Evolutionary conservation across 1,140 invertebrate genomes (phyloP).

Genomic region (Neodiprion virginianus): DNA sequence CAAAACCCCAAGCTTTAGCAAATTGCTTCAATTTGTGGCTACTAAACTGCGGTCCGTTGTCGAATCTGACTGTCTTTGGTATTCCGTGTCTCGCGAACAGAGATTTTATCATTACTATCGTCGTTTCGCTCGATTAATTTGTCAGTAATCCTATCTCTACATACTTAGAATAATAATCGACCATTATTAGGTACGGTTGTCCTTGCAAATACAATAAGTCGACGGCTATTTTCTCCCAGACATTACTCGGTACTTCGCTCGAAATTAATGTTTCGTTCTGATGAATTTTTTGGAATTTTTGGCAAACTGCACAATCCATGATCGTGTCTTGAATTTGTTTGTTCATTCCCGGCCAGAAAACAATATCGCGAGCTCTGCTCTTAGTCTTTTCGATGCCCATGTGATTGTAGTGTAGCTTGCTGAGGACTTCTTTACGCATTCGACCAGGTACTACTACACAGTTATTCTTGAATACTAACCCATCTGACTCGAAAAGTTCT

Average conservation of each 20-base stretch:
- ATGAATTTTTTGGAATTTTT: too few species aligned
- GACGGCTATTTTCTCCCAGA: too few species aligned
- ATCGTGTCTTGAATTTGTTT: too few species aligned
- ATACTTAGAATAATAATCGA: constrained; percentile 41
- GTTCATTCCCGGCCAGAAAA: constrained; percentile 44
- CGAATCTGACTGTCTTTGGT: too few species aligned
- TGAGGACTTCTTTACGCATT: constrained; percentile 43
- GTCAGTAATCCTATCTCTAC: constrained; percentile 47
- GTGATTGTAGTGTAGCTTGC: constrained; percentile 52
- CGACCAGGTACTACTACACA: constrained; percentile 49
- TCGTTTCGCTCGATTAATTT: constrained; percentile 52
- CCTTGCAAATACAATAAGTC: constrained; percentile 11
- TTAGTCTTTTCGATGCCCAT: constrained; percentile 51
- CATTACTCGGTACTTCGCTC: too few species aligned
- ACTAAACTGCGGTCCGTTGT: constrained; percentile 34
- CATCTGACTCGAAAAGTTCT: constrained; percentile 19
- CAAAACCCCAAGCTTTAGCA: constrained; percentile 38
- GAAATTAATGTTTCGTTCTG: too few species aligned
- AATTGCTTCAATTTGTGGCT: constrained; percentile 50
- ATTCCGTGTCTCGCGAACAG: too few species aligned
- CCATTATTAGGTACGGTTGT: constrained; percentile 19
- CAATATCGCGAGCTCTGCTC: constrained; percentile 40
- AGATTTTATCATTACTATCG: constrained; percentile 31
- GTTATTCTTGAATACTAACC: constrained; percentile 43
- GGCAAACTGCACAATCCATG: too few species aligned